phyloP scores from a whole-genome alignment of 2,113 vertebrate species.

The Elgaria multicarinata region DNA sequence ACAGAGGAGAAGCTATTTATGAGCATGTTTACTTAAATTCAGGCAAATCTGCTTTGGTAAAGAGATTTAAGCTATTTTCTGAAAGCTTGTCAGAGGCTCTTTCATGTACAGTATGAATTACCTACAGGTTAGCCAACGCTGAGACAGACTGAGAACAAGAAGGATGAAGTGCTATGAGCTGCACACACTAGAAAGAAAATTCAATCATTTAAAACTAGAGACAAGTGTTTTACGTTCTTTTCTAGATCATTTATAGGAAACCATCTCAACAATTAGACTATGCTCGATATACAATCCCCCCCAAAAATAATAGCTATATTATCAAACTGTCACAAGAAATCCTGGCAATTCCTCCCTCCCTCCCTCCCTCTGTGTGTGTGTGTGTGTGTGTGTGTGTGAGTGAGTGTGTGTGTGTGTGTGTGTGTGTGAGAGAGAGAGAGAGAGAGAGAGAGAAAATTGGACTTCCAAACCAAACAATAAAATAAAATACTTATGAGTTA shows the following conservation, averaged over 20 bases:
- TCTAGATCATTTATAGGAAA: neutral
- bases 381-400: too few species aligned
- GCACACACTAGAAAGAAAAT: neutral
- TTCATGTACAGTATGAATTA: neutral
- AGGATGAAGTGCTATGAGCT: neutral
- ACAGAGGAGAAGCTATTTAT: constrained; percentile 12
- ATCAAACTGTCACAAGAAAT: neutral
- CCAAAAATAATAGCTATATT: neutral
- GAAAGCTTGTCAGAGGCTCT: constrained; percentile 7
- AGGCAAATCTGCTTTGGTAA: neutral
- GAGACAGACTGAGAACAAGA: neutral
- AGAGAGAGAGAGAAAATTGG: too few species aligned
- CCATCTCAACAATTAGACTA: neutral
- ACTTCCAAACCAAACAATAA: constrained; percentile 8
- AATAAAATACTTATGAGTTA: neutral
- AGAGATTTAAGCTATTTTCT: constrained; percentile 12
- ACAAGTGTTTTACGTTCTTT: neutral
- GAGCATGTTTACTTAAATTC: constrained; percentile 9
- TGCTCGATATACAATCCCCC: neutral
- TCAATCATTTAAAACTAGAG: neutral
- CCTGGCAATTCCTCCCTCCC: neutral
- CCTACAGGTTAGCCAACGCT: neutral
- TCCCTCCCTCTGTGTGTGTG: neutral
- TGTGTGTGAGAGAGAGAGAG: too few species aligned
- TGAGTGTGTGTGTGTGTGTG: neutral